Percentiles rank a stretch among this genome's conserved stretches.
Conservation (phyloP, 1,140 invertebrate genomes). For the Mactra quadrangularis region DNA sequence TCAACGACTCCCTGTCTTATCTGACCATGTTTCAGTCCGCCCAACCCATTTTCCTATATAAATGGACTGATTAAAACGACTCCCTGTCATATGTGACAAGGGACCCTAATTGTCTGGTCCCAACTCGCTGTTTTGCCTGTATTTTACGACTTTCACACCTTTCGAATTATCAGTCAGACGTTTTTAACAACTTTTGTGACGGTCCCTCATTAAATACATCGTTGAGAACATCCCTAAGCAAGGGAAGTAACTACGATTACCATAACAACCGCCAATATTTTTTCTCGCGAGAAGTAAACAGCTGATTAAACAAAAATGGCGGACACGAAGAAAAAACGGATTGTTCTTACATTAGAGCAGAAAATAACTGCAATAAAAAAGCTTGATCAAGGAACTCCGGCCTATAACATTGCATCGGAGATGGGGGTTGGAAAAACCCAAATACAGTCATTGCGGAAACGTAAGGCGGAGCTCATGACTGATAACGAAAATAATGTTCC, state of each 20-base stretch:
- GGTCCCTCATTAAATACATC: background rate
- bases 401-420: slow-evolving; percentile 5
- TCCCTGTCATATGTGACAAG: slow-evolving; percentile 12
- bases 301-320: slow-evolving; percentile 28
- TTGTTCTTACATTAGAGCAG: slow-evolving; percentile 18
- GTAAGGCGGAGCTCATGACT: too few species aligned
- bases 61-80: too few species aligned
- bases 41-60: too few species aligned
- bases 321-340: slow-evolving; percentile 2
- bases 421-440: slow-evolving; percentile 11
- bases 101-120: too few species aligned
- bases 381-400: too few species aligned
- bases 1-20: too few species aligned
- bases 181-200: background rate
- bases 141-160: background rate
- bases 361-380: background rate
- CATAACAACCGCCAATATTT: slow-evolving; percentile 2
- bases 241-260: too few species aligned
- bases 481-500: too few species aligned
- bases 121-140: background rate
- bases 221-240: too few species aligned
- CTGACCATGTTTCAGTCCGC: too few species aligned
- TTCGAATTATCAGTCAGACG: background rate
- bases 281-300: slow-evolving; percentile 12
- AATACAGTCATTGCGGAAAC: too few species aligned